Conservation (phyloP, 1,140 invertebrate genomes). For the Anthonomus grandis region DNA sequence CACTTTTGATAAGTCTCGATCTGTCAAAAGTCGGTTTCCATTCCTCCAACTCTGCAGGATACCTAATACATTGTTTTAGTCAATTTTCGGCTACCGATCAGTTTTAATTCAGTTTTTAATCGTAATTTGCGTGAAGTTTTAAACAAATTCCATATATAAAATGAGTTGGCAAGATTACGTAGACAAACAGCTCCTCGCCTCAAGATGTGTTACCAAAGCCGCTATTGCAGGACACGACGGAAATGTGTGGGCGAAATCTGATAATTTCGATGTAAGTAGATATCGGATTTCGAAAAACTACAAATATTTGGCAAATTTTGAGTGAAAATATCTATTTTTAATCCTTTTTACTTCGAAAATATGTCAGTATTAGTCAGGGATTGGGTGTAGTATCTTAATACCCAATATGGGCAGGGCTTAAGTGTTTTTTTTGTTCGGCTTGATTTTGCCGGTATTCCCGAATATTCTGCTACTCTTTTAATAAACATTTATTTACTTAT, state of each 20-base stretch:
- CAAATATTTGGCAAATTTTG: neutral
- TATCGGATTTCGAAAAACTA: neutral
- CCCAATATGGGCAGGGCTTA: constrained; percentile 12
- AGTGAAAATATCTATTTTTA: neutral
- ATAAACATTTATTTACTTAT: no score
- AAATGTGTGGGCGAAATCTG: constrained; percentile 91
- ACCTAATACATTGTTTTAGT: no score
- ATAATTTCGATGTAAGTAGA: constrained; percentile 86
- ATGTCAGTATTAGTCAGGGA: neutral
- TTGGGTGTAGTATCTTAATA: no score
- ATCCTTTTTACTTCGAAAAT: neutral
- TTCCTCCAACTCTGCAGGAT: no score
- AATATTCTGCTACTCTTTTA: no score
- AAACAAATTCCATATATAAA: constrained; percentile 45
- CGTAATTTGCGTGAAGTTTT: constrained; percentile 32
- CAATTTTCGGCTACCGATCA: no score
- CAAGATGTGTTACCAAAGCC: constrained; percentile 87
- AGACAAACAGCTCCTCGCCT: constrained; percentile 93
- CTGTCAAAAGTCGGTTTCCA: no score
- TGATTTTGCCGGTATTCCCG: no score
- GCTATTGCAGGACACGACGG: constrained; percentile 93
- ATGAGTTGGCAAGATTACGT: constrained; percentile 99
- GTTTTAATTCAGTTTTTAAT: constrained; percentile 10
- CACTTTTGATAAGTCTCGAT: no score
- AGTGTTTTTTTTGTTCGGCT: no score